A percentile compares a stretch with the other conserved stretches of the same genome.
phyloP scores from a whole-genome alignment of 2,797 vertebrate genomes.

The Sternarchorhynchus goeldii region DNA sequence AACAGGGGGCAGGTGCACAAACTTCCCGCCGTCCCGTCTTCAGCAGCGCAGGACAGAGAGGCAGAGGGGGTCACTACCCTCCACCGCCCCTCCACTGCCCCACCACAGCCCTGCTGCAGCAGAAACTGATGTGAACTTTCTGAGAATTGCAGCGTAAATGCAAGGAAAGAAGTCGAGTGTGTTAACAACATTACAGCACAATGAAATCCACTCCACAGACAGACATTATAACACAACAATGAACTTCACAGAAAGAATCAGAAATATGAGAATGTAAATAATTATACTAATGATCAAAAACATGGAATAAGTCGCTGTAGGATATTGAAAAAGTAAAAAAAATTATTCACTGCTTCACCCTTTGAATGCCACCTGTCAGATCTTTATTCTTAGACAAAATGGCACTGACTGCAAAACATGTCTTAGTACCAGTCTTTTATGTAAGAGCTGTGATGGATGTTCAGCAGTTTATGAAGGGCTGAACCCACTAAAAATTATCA shows the following conservation, averaged over 20 bases:
- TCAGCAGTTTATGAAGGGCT: no score
- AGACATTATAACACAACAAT: no score
- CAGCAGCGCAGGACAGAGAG: conserved; percentile 22
- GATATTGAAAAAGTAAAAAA: no score
- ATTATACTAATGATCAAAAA: not conserved
- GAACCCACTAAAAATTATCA: no score
- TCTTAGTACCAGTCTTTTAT: not conserved
- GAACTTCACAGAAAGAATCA: no score
- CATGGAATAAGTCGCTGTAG: not conserved
- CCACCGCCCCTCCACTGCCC: not conserved
- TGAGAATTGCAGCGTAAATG: conserved; percentile 25
- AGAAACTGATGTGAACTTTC: conserved; percentile 12
- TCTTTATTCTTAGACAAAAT: no score
- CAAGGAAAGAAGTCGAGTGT: not conserved
- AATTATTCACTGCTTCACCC: no score
- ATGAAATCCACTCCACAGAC: not conserved
- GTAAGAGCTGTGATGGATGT: no score
- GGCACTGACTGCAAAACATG: not conserved
- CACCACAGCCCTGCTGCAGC: not conserved
- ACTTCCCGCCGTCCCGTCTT: conserved; percentile 8
- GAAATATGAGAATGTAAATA: not conserved
- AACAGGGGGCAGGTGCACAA: conserved; percentile 10
- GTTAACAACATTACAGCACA: not conserved
- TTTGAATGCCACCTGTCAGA: no score
- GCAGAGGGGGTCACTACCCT: conserved; percentile 4